Percentiles rank a stretch among this genome's conserved stretches.
phyloP scores from a whole-genome alignment of 2,113 vertebrate genomes.

The Pristiophorus japonicus region DNA sequence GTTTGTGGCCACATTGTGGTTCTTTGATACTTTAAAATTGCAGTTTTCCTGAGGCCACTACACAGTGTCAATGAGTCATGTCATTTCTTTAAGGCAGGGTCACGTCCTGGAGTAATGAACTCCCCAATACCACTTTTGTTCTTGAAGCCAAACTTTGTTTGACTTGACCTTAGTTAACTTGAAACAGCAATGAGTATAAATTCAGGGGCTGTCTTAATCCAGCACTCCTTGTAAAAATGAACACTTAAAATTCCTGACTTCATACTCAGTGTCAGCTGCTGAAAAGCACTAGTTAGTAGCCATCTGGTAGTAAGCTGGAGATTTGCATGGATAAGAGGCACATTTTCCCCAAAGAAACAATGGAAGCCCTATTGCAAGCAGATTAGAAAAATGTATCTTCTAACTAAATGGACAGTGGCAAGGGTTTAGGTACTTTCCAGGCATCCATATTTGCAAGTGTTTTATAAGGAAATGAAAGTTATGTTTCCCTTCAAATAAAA shows the following conservation, averaged over 20 bases:
- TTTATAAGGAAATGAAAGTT: not conserved
- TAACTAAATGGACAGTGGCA: constrained; percentile 3
- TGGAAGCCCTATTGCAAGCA: constrained; percentile 20
- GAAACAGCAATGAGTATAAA: constrained; percentile 37
- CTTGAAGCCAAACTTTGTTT: constrained; percentile 34
- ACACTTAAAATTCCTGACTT: constrained; percentile 37
- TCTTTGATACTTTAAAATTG: constrained; percentile 15
- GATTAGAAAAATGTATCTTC: constrained; percentile 4
- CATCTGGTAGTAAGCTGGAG: constrained; percentile 34
- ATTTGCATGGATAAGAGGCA: constrained; percentile 25
- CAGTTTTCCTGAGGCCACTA: constrained; percentile 25
- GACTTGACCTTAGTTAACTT: constrained; percentile 36
- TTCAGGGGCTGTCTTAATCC: constrained; percentile 27
- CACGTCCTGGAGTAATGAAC: constrained; percentile 22
- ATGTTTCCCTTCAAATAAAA: not conserved
- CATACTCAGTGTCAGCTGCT: constrained; percentile 33
- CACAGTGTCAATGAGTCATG: constrained; percentile 29
- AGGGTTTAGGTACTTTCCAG: not conserved
- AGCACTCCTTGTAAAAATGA: constrained; percentile 33
- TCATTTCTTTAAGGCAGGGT: constrained; percentile 32
- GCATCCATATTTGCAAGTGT: not conserved
- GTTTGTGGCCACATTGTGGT: constrained; percentile 8
- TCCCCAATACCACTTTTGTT: constrained; percentile 22
- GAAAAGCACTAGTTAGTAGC: constrained; percentile 33
- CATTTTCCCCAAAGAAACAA: constrained; percentile 13